Conservation (phyloP, 37 sponge, comb jelly and placozoan genomes). For the Oopsacas minuta region DNA sequence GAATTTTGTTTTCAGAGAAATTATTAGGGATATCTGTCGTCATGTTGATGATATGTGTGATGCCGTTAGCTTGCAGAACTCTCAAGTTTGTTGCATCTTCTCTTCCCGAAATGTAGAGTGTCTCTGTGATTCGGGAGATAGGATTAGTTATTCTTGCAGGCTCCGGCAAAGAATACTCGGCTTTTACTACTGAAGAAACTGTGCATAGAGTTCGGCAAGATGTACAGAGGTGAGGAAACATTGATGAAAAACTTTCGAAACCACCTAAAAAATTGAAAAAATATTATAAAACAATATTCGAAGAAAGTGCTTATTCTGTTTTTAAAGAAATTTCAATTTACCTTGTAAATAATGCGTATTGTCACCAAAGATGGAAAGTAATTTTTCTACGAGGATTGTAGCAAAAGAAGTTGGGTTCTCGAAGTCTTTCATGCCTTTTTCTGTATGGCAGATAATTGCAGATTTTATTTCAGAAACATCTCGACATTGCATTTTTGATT, state of each 20-base stretch:
- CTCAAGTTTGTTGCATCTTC: background rate
- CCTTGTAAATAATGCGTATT: slow-evolving; percentile 10
- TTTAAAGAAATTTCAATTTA: background rate
- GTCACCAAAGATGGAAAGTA: background rate
- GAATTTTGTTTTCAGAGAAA: background rate
- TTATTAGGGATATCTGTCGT: background rate
- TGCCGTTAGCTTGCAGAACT: background rate
- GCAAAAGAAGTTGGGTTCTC: background rate
- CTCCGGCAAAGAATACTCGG: background rate
- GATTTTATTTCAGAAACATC: background rate
- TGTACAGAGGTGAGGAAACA: slow-evolving; percentile 10
- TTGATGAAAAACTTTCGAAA: background rate
- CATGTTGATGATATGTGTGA: background rate
- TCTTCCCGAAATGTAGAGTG: slow-evolving; percentile 9
- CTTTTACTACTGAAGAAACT: background rate
- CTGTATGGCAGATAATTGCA: slow-evolving; percentile 1
- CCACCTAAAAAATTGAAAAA: background rate
- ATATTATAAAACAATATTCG: background rate
- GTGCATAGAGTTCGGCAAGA: slow-evolving; percentile 1
- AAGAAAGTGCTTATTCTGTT: background rate
- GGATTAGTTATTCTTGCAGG: background rate
- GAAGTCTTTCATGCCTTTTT: slow-evolving; percentile 4
- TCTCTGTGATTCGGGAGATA: background rate
- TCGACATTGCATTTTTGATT: background rate
- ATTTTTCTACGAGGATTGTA: background rate